Base-by-base conservation (phyloP, 2,113 vertebrate genomes). In the Zosterops borbonicus region DNA sequence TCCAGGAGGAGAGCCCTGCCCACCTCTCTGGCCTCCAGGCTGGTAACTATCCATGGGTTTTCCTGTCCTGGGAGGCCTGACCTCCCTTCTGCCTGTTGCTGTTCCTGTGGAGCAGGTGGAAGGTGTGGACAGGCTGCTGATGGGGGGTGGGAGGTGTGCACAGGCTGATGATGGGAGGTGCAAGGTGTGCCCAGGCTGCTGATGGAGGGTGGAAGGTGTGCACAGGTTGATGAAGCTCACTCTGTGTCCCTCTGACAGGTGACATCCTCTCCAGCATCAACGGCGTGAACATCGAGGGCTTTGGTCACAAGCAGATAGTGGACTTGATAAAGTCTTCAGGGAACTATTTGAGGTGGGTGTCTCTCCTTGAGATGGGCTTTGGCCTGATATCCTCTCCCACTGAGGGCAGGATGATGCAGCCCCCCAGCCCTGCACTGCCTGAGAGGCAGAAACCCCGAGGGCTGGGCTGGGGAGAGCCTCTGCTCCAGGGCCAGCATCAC, bases 231-330 rank as follows among this genome's bases (percentile, higher is more conserved):
- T 59, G 87, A 4, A 5, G 68, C 31, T 77, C 19, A 33, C 56
- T 37, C 50, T 37, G 17, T 23, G 5, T 14, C 11, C 52, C 44
- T 86, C 55, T 70, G 20, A 37, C 86, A 99, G 99, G 99, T 22
- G 98, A 99, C 58, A 97, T 99, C 85, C 98, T 99, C 49, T 29
- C 98, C 87, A 98, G 97, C 24, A 98, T 99, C 94, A 99, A 99
- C 4, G 98, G 98, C 0, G 64, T 98, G 49, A 98, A 58, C 96
- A 98, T 97, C 2, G 98, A 99, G 90, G 99, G 99, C 0, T 98
- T 97, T 25, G 98, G 94, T 11, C 98, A 99, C 96, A 98, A 98
- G 82, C 97, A 98, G 55, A 98, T 99, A 14, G 98, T 99, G 22
- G 96, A 98, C 76, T 92, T 99, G 86, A 99, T 99, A 89, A 97